Evolutionary conservation across 2,888 invertebrate genomes (phyloP).

Genomic region (Euproctis similis): DNA sequence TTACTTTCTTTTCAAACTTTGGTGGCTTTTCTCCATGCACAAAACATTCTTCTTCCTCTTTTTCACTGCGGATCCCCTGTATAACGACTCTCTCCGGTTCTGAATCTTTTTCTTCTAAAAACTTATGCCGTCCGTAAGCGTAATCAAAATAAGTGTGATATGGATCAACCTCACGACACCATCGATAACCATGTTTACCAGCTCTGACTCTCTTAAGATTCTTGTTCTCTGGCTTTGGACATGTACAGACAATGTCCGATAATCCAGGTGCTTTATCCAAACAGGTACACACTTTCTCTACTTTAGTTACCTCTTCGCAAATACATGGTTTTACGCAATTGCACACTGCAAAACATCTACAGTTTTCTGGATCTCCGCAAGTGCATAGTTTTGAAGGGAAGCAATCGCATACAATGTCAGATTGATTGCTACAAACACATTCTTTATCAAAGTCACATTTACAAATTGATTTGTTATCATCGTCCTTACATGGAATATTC

Average conservation of each 20-base stretch:
- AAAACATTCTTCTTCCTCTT: slow-evolving; percentile 23
- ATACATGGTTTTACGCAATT: slow-evolving; percentile 50
- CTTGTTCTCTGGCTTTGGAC: slow-evolving; percentile 29
- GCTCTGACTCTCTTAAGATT: slow-evolving; percentile 48
- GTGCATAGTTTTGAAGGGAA: slow-evolving; percentile 39
- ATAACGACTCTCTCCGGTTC: slow-evolving; percentile 43
- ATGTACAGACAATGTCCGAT: slow-evolving; percentile 32
- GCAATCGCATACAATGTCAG: slow-evolving; percentile 35
- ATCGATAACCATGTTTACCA: slow-evolving; percentile 56
- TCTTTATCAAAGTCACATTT: slow-evolving; percentile 32
- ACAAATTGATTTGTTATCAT: slow-evolving; percentile 41
- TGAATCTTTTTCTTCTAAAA: slow-evolving; percentile 36
- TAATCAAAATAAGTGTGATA: slow-evolving; percentile 61
- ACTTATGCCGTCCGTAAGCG: slow-evolving; percentile 50
- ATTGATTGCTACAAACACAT: slow-evolving; percentile 37
- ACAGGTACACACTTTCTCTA: slow-evolving; percentile 41
- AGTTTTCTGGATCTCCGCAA: slow-evolving; percentile 49
- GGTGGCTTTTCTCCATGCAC: slow-evolving; percentile 38
- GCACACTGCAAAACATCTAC: slow-evolving; percentile 47
- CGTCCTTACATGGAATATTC: slow-evolving; percentile 30
- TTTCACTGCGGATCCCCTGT: slow-evolving; percentile 39
- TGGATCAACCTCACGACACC: slow-evolving; percentile 62
- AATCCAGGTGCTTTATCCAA: slow-evolving; percentile 26
- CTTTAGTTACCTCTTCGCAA: slow-evolving; percentile 35
- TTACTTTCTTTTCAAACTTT: slow-evolving; percentile 40